A percentile compares a stretch with the other conserved stretches of the same genome.
These are phyloP conservation scores for Hypolimnas misippus DNA, from an alignment of 2,888 invertebrate species.

Conservation along the genomic window DNA sequence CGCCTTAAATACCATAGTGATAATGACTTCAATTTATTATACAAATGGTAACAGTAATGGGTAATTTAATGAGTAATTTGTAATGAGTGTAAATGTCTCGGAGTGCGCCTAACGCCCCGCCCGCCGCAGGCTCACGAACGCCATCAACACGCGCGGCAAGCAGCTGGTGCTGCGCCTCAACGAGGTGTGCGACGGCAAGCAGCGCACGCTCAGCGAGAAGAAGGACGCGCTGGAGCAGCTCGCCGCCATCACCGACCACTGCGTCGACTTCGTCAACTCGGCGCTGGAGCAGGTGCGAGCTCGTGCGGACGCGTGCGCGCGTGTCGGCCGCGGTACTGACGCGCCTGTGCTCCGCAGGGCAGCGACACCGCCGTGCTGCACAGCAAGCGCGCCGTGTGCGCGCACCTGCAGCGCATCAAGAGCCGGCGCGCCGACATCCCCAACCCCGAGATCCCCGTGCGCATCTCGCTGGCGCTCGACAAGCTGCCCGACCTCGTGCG, in stretches of 20 bases:
- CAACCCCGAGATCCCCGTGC: constrained; percentile 94
- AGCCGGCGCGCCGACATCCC: constrained; percentile 93
- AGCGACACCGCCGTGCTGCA: constrained; percentile 93
- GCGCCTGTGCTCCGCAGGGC: no score
- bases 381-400: constrained; percentile 90
- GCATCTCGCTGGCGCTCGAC: constrained; percentile 91
- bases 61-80: no score
- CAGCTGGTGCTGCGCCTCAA: constrained; percentile 91
- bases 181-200: constrained; percentile 88
- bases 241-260: constrained; percentile 94
- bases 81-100: no score
- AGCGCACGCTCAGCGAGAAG: constrained; percentile 92
- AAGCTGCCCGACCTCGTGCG: constrained; percentile 92
- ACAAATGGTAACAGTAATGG: no score
- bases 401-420: constrained; percentile 92
- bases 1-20: no score
- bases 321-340: no score
- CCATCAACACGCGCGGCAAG: constrained; percentile 92
- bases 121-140: constrained; percentile 88
- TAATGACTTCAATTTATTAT: no score
- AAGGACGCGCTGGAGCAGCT: constrained; percentile 92
- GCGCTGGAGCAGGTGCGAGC: constrained; percentile 86
- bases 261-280: constrained; percentile 91
- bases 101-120: no score
- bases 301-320: no score